These are phyloP conservation scores for Triplophysa yarkandensis DNA, from an alignment of 2,797 vertebrate species.

Conservation along the genomic window DNA sequence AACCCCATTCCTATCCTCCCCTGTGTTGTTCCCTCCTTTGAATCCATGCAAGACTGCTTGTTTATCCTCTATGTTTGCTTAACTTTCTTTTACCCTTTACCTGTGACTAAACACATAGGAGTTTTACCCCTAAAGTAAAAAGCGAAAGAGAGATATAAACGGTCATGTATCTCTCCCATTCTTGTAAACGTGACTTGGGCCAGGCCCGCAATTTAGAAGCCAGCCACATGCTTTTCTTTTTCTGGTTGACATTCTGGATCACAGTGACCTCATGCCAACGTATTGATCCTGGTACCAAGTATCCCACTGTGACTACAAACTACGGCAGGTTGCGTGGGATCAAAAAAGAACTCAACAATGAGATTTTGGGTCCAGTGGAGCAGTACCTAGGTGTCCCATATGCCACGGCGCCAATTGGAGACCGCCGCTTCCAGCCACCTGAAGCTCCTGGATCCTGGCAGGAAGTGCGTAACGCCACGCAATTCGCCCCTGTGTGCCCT, in stretches of 20 bases:
- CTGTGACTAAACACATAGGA: slow-evolving; percentile 1
- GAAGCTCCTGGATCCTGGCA: slow-evolving; percentile 91
- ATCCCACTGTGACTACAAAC: slow-evolving; percentile 87
- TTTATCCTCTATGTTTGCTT: not conserved
- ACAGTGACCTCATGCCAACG: slow-evolving; percentile 73
- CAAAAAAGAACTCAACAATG: slow-evolving; percentile 90
- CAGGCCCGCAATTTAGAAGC: slow-evolving; percentile 52
- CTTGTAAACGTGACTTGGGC: slow-evolving; percentile 55
- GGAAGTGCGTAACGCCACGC: slow-evolving; percentile 88
- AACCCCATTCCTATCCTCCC: slow-evolving; percentile 21
- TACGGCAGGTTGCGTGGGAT: slow-evolving; percentile 88
- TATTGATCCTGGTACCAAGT: slow-evolving; percentile 75
- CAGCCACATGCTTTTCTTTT: slow-evolving; percentile 63
- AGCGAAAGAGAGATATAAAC: slow-evolving; percentile 48
- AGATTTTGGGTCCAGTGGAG: slow-evolving; percentile 90
- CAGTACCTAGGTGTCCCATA: slow-evolving; percentile 91
- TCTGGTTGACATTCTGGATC: slow-evolving; percentile 71
- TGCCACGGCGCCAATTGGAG: slow-evolving; percentile 87
- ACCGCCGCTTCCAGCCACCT: slow-evolving; percentile 87
- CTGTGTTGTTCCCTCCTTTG: not conserved
- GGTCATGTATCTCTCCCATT: slow-evolving; percentile 63
- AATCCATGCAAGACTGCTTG: slow-evolving; percentile 29
- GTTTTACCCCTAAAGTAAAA: slow-evolving; percentile 44
- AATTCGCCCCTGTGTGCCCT: slow-evolving; percentile 90
- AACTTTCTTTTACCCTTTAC: slow-evolving; percentile 21